Base-by-base conservation (phyloP, 2,113 vertebrate genomes). In the Acanthisitta chloris region DNA sequence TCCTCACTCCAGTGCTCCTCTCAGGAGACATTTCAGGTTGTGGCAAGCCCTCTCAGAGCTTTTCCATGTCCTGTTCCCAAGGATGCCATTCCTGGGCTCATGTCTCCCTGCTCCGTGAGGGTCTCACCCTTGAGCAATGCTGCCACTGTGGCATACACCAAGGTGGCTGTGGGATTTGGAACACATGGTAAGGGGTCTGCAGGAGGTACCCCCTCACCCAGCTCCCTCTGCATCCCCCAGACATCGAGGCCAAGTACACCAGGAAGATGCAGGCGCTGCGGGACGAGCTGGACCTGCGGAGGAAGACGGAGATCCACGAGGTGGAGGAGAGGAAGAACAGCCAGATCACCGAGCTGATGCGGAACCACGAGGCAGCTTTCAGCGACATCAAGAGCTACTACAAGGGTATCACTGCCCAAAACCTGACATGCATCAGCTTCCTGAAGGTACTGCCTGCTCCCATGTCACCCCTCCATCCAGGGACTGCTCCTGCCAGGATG, bases 291-390 rank as follows among this genome's bases (percentile, higher is more conserved):
- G 98, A 99, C 33, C 94, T 98, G 67, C 94, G 97, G 49, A 98
- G 98, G 42, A 99, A 98, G 94, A 99, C 97, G 0, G 98, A 98
- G 92, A 97, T 98, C 93, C 98, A 98, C 0, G 98, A 99, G 71
- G 92, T 97, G 9, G 98, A 99, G 85, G 98, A 99, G 93, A 94
- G 98, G n/a, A 99, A 99, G 96, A 99, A 98, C 26, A 93, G 81
- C 42, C 98, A 99, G 92, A 98, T 99, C 87, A 94, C 31, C 1
- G 90, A 92, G 4, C 96, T 99, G 54, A 97, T 98, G 96, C 97
- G 96, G 76, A 98, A 98, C 43, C 98, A 99, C 0, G 97, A 98
- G 86, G 98, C 98, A 81, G 97, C 98, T 33, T 98, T 99, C 66
- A 94, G 57, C 0, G 98, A 99, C 24, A 96, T 98, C 62, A 98